Percentiles rank a stretch among this genome's conserved stretches.
Evolutionary conservation across 1,140 invertebrate genomes (phyloP).

Genomic region (Drosophila gunungcola): DNA sequence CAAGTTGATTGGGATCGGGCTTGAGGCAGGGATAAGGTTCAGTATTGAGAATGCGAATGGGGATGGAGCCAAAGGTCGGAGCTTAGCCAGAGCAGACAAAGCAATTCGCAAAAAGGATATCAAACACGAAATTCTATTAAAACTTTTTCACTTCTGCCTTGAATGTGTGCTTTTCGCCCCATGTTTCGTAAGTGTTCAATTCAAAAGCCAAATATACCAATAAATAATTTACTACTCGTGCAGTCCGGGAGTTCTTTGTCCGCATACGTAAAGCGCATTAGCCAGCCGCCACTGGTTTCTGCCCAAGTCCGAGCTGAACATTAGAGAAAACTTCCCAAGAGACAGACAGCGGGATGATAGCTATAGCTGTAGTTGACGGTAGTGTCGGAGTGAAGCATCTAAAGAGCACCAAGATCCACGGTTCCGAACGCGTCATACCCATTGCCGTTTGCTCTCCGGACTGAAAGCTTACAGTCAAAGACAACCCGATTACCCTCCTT

Average conservation of each 20-base stretch:
- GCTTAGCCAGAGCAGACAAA: conserved; percentile 19
- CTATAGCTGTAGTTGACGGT: conserved; percentile 6
- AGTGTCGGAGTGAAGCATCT: background rate
- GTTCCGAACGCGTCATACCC: background rate
- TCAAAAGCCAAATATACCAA: conserved; percentile 75
- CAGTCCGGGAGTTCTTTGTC: conserved; percentile 14
- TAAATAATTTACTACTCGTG: conserved; percentile 71
- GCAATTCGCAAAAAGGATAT: conserved; percentile 39
- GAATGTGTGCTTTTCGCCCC: conserved; percentile 18
- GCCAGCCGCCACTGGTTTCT: conserved; percentile 12
- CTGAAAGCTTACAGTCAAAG: background rate
- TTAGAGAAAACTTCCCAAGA: conserved; percentile 1
- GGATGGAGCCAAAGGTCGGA: no score
- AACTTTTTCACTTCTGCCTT: conserved; percentile 73
- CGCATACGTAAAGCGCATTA: conserved; percentile 64
- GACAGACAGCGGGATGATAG: conserved; percentile 29
- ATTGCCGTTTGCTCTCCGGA: background rate
- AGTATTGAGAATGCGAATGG: background rate
- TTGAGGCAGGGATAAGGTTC: conserved; percentile 3
- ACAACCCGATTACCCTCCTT: background rate
- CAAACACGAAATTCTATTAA: conserved; percentile 74
- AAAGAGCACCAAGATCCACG: no score
- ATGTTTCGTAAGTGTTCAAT: conserved; percentile 45
- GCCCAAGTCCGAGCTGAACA: background rate
- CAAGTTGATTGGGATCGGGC: conserved; percentile 43